phyloP scores from a whole-genome alignment of 2,797 vertebrate species.

The Lepilemur septentrionalis region DNA sequence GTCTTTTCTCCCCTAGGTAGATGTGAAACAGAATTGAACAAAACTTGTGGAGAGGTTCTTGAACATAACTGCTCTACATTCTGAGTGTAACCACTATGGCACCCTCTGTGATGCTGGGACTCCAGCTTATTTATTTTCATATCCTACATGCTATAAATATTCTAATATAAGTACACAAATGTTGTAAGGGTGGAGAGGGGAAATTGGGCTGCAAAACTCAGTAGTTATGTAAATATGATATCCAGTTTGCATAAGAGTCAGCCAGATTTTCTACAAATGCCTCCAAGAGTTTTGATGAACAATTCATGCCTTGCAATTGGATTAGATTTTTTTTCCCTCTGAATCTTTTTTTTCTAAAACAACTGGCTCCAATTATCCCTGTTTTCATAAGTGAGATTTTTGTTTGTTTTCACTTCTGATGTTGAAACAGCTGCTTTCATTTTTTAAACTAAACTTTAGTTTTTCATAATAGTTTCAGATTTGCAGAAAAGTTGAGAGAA shows the following conservation, averaged over 20 bases:
- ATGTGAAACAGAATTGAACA: not conserved
- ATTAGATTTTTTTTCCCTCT: not conserved
- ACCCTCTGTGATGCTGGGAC: not conserved
- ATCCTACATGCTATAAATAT: not conserved
- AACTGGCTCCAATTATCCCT: not conserved
- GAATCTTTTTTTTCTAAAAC: not conserved
- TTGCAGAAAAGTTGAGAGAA: not conserved
- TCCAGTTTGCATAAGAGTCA: not conserved
- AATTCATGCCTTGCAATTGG: not conserved
- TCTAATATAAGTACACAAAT: not conserved
- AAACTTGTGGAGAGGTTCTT: not conserved
- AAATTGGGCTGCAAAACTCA: not conserved
- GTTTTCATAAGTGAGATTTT: not conserved
- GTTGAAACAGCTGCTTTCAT: not conserved
- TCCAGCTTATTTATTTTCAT: not conserved
- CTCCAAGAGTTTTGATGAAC: not conserved
- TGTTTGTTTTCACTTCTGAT: not conserved
- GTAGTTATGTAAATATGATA: not conserved
- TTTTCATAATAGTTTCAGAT: not conserved
- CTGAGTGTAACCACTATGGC: not conserved
- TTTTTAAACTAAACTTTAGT: not conserved
- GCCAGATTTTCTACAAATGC: not conserved
- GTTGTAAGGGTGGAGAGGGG: not conserved
- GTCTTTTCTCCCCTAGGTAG: not conserved
- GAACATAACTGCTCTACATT: not conserved